Evolutionary conservation across 2,113 vertebrate species (phyloP), one percentile per base, ranked within the genome.

Genomic region (Charadrius vociferus): DNA sequence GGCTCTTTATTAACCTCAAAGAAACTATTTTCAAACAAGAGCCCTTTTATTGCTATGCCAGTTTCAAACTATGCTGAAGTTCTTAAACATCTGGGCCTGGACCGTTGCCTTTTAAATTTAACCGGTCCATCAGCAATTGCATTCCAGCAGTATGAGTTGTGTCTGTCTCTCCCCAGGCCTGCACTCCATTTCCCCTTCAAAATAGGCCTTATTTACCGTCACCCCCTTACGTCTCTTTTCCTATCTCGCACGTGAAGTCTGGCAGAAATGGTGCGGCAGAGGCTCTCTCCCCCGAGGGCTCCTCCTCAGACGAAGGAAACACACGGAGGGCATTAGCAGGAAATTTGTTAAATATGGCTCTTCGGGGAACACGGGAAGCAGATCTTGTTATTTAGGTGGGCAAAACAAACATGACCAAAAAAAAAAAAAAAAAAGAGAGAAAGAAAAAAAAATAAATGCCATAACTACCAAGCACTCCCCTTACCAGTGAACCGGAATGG

Each of bases 121-220:
- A 89, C 65, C 4, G 3, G 75, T 86, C 71, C 88, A 95, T 93
- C 93, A 93, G 66, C 88, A 83, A n/a, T 34, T 83, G 88, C 93
- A 93, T 96, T 93, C 88, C 93, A 83, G 75, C 3, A 55, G 79
- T 67, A 81, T 93, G 93, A 95, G 91, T 8, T 91, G 84, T 75
- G 84, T 82, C 93, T 96, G 84, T 41, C 85, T 95, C 77, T 89
- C 41, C 41, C 52, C 36, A 67, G 58, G 88, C 81, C 84, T 95
- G 93, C 80, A 56, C 81, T 95, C 84, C 52, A 95, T 88, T 85
- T 85, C 71, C 88, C 71, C 66, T 62, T 43, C 83, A 11, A 77
- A 72, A 58, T 1, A 73, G 65, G 32, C 29, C 52, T 62, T 55
- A 75, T 86, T 95, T 47, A 74, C 71, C 81, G 61, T 61, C 80